Conservation (phyloP, 2,113 vertebrate genomes). For the Protobothrops flavoviridis region DNA sequence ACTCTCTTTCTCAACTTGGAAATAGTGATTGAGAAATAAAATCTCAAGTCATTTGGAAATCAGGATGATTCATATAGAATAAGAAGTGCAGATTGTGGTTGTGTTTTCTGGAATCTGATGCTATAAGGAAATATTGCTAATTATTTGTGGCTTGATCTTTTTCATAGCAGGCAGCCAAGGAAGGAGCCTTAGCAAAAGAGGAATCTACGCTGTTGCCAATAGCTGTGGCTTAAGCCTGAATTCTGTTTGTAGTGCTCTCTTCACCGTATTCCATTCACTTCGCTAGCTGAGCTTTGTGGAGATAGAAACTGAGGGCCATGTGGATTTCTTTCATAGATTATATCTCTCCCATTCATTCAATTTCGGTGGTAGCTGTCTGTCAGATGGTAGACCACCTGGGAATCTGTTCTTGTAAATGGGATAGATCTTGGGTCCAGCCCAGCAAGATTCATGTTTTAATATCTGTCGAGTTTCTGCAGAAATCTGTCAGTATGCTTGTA, state of each 20-base stretch:
- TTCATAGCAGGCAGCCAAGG: neutral
- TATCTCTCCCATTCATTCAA: neutral
- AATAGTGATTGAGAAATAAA: neutral
- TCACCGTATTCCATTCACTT: no score
- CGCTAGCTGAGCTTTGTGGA: neutral
- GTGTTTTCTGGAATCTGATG: fast-evolving
- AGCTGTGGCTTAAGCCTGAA: neutral
- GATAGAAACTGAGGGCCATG: neutral
- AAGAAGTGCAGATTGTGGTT: conserved; percentile 9
- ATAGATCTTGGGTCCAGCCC: neutral
- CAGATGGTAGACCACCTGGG: neutral
- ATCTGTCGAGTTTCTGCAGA: neutral
- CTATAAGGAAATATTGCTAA: neutral
- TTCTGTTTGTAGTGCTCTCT: neutral
- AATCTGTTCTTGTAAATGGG: neutral
- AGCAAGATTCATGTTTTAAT: neutral
- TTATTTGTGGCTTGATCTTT: neutral
- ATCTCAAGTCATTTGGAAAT: neutral
- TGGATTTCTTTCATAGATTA: neutral
- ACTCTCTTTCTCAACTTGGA: neutral
- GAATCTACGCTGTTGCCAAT: neutral
- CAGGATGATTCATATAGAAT: neutral
- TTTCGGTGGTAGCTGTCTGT: neutral
- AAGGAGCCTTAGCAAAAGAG: neutral
- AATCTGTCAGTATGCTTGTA: neutral